Base-by-base conservation (phyloP, 2,797 vertebrate species). In the Siniperca undulata region DNA sequence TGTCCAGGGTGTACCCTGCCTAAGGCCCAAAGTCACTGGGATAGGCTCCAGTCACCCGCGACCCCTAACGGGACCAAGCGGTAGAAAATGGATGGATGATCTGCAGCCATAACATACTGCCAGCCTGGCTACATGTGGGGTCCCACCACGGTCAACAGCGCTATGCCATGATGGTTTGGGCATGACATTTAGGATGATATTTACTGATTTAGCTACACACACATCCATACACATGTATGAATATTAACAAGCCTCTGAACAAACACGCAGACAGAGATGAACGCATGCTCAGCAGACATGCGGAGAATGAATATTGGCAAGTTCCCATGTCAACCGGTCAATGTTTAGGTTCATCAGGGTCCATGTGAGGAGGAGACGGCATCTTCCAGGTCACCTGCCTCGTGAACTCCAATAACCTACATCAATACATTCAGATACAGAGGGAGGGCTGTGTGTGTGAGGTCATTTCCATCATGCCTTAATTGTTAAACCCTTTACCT, bases 341-440 rank as follows among this genome's bases (percentile, higher is more conserved):
- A 22, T 70, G 62, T 58, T 77, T 5, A 8, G 50, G 44, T 78
- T 67, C n/a, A 1, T 30, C 56, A 30, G 52, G 5, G 52, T 53
- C 42, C 9, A 30, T 36, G 44, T 4, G 36, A 27, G 14, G 65
- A 52, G 42, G 61, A 36, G 14, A 59, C 13, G 16, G 0, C 24
- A 3, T 52, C 80, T 40, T 40, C 44, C n/a, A 34, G 59, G 38
- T 80, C 64, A 27, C 19, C 52, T 44, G 72, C 30, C 60, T 36
- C 42, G 4, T 59, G 8, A 77, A 64, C 68, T 27, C n/a, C 0
- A 42, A 13, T 24, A 66, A 19, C 79, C 52, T 65, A 22, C 46
- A 17, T 77, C 69, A n/a, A n/a, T n/a, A 44, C 36, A 0, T 0
- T 20, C 46, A 30, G 4, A 67, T 5, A 27, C 22, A 2, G 24